Base-by-base conservation (phyloP, 2,797 vertebrate genomes). In the Myripristis jacobus region DNA sequence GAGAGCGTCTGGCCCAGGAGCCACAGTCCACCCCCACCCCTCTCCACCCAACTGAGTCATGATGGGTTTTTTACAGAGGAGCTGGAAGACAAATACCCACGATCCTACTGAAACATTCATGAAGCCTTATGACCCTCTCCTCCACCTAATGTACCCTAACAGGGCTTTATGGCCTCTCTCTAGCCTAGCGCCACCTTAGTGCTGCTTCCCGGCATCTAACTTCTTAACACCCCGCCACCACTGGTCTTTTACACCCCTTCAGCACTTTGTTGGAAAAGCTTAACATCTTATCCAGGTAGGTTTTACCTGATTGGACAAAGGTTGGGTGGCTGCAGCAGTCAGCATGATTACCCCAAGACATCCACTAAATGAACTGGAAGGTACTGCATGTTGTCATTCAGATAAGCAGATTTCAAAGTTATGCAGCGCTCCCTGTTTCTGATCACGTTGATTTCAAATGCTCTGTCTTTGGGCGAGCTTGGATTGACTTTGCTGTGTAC, bases 181-280 rank as follows among this genome's bases (percentile, higher is more conserved):
- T 91, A 92, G 91, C 89, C 88, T 91, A 92, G 92, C 90, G 46
- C 66, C 91, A 93, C 91, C 92, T 93, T 88, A 83, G 80, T 82
- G 82, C 88, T 88, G 73, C 85, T 91, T 92, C 89, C 92, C 38
- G 79, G 90, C 93, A 93, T 94, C 93, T 94, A 94, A 94, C 92
- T 91, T 81, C 84, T 92, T 93, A 92, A 93, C 92, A 91, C 90
- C 90, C 90, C 11, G 19, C 66, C 73, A 59, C 61, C 63, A 3
- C 66, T 19, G 59, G 6, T 67, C 66, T 73, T 88, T 88, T 85
- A 81, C 21, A 70, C 74, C 69, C 65, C 79, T 77, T 83, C 84
- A 88, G 86, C 77, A 83, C 72, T 89, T 89, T 84, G 75, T 7
- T 44, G 50, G 48, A 64, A 67, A 75, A 10, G 9, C 27, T 38